Base-by-base conservation (phyloP, 2,113 vertebrate species). In the Kobus ellipsiprymnus region DNA sequence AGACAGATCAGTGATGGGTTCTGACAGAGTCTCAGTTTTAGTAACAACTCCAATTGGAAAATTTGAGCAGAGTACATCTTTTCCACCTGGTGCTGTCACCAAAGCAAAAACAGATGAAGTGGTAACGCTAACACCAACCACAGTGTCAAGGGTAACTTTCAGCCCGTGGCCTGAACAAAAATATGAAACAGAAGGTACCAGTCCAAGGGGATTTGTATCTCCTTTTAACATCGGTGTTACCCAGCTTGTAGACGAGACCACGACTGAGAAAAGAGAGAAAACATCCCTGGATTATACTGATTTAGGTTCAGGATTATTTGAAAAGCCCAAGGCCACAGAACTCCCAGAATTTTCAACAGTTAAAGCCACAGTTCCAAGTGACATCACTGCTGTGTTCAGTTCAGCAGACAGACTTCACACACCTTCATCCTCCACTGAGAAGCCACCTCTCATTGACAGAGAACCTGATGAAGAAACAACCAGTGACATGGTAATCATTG, bases 401-500 rank as follows among this genome's bases (percentile, higher is more conserved):
- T 44, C 77, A 23, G 33, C 10, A 77, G 98, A 97, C 3, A 98
- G 96, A 97, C 87, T 83, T 77, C 97, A 97, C 27, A 93, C 97
- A 29, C 98, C 98, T 0, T 93, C 92, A 12, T 44, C 91, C 21
- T 97, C 96, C 17, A 96, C 98, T 17, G 97, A 98, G 71, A 97
- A 98, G 30, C 91, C 98, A 9, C 48, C 82, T 96, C 92, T 99
- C 57, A 96, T 98, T 59, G 97, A 98, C n/a, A 97, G 64, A 19
- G 98, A 98, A 40, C 97, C 98, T 12, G 97, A 97, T 13, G 99
- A 99, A 81, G 98, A 98, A 84, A 98, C 98, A 44, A 98, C 98
- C 77, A 97, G 96, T 59, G 98, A 98, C 92, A 98, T 98, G 44
- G 88, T 98, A 2, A 44, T 99, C 89, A 99, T 99, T 74, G 99